phyloP scores from a whole-genome alignment of 1,140 invertebrate genomes.

The Homarus americanus region DNA sequence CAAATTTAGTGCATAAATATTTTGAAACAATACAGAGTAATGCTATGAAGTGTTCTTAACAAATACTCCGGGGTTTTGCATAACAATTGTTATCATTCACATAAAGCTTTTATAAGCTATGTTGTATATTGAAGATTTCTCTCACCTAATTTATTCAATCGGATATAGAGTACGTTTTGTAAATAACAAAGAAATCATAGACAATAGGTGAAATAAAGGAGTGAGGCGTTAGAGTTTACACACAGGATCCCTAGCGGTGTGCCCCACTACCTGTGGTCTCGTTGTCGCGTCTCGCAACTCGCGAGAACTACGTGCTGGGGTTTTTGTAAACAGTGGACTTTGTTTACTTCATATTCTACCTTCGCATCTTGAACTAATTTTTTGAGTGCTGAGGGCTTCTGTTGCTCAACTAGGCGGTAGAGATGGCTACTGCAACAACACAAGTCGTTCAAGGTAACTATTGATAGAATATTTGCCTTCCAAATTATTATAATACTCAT shows the following conservation, averaged over 20 bases:
- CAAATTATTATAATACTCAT: constrained; percentile 20
- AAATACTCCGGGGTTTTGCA: no score
- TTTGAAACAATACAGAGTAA: no score
- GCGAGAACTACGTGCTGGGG: constrained; percentile 64
- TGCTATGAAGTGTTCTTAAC: no score
- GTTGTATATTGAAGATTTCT: no score
- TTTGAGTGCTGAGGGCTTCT: constrained; percentile 3
- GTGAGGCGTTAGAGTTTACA: neutral
- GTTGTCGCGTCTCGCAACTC: constrained; percentile 70
- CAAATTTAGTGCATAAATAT: no score
- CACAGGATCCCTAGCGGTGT: neutral
- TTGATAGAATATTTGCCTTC: neutral
- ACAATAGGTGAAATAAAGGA: no score
- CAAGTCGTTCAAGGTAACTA: constrained; percentile 73
- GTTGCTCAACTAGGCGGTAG: constrained; percentile 4
- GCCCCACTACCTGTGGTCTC: constrained; percentile 70
- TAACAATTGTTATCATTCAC: neutral
- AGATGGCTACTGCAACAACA: constrained; percentile 72
- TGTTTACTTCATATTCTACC: constrained; percentile 68
- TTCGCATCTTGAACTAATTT: neutral
- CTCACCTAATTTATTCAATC: no score
- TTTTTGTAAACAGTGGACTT: constrained; percentile 74
- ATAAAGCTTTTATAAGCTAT: no score
- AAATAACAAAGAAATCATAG: no score
- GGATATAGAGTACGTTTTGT: no score